These are phyloP conservation scores for Cosmia trapezina DNA, from an alignment of 2,888 invertebrate genomes.

Conservation along the genomic window DNA sequence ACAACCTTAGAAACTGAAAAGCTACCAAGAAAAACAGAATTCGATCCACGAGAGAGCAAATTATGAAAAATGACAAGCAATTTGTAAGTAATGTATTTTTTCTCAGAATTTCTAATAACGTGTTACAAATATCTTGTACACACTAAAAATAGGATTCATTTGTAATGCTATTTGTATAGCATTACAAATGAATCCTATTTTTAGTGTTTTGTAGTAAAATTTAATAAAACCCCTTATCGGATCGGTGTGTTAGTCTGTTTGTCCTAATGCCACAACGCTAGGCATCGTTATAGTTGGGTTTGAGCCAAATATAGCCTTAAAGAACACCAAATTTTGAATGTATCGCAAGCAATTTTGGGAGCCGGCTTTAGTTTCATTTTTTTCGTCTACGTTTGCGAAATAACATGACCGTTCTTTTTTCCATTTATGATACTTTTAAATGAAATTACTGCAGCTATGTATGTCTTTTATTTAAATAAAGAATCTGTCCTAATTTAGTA, in stretches of 20 bases:
- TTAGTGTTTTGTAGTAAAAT: constrained; percentile 21
- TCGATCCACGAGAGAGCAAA: neutral
- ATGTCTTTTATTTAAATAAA: no score
- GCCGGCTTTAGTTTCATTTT: neutral
- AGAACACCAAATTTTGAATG: constrained; percentile 49
- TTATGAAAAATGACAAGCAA: constrained; percentile 10
- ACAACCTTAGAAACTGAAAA: neutral
- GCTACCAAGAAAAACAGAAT: neutral
- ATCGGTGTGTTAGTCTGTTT: constrained; percentile 33
- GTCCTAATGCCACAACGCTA: constrained; percentile 28
- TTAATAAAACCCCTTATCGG: constrained; percentile 43
- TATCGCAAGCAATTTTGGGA: constrained; percentile 32
- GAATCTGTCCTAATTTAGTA: neutral
- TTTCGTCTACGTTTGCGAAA: neutral
- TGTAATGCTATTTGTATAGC: no score
- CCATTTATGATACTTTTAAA: neutral
- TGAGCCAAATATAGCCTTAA: constrained; percentile 44
- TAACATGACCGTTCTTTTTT: neutral
- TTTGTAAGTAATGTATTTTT: neutral
- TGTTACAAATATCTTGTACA: constrained; percentile 21
- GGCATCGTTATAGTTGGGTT: constrained; percentile 43
- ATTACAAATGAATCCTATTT: constrained; percentile 1
- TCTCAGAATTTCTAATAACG: neutral
- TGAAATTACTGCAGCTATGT: neutral
- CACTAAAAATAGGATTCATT: no score